These are phyloP conservation scores for Rhinella marina DNA, from an alignment of 2,797 vertebrate genomes.

Conservation along the genomic window DNA sequence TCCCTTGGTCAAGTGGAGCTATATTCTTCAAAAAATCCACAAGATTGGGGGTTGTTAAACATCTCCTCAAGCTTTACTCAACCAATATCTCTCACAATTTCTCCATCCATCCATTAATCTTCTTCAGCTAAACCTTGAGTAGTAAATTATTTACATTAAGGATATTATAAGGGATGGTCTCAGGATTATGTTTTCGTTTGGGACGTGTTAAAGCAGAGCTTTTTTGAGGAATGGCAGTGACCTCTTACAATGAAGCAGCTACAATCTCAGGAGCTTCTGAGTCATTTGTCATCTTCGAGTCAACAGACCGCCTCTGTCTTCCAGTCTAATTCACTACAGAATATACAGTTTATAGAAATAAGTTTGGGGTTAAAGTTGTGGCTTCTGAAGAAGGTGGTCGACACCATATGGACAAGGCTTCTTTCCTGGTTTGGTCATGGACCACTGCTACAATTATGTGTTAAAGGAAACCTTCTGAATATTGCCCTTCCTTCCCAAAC, in stretches of 20 bases:
- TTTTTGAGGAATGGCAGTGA: conserved; percentile 22
- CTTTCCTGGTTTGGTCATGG: background rate
- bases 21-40: too few relatives aligned
- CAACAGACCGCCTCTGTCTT: background rate
- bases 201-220: conserved; percentile 53
- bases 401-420: conserved; percentile 16
- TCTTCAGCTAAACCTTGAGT: conserved; percentile 64
- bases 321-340: conserved; percentile 1
- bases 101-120: conserved; percentile 72
- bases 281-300: conserved; percentile 38
- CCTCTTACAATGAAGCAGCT: background rate
- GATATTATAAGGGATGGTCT: conserved; percentile 71
- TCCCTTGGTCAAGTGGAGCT: too few relatives aligned
- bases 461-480: too few relatives aligned
- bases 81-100: background rate
- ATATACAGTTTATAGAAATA: conserved; percentile 46
- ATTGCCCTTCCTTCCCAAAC: too few relatives aligned
- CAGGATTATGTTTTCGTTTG: conserved; percentile 72
- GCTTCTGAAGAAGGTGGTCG: conserved; percentile 49
- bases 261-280: background rate
- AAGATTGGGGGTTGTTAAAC: background rate
- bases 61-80: background rate
- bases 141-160: conserved; percentile 78
- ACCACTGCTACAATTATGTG: too few relatives aligned
- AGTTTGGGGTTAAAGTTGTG: background rate